These are phyloP conservation scores for Leucania comma DNA, from an alignment of 2,888 invertebrate genomes.

Conservation along the genomic window DNA sequence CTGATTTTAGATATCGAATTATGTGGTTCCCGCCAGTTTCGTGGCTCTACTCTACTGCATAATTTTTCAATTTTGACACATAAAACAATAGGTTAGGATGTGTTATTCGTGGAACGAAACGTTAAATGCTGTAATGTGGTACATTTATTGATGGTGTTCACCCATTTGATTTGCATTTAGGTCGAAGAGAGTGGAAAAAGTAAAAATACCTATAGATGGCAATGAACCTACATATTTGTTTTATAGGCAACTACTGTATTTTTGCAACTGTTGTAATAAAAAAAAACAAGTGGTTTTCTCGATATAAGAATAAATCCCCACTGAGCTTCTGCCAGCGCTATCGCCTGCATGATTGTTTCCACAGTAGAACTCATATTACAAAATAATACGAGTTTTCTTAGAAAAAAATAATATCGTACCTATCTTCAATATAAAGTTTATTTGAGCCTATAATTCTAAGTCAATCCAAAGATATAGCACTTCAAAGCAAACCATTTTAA, in stretches of 20 bases:
- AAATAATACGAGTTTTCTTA: no score
- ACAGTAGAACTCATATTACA: no score
- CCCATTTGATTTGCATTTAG: slow-evolving; percentile 46
- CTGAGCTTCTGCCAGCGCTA: no score
- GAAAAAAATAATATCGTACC: no score
- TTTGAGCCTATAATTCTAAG: no score
- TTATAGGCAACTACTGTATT: no score
- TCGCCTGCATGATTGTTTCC: no score
- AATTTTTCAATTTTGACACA: slow-evolving; percentile 50
- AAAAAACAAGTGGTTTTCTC: neutral
- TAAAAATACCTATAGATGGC: no score
- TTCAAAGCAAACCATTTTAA: no score
- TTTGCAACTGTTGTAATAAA: neutral
- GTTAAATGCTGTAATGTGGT: slow-evolving; percentile 33
- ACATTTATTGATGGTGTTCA: slow-evolving; percentile 36
- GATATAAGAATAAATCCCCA: neutral
- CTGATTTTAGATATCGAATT: neutral
- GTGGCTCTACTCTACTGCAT: slow-evolving; percentile 38
- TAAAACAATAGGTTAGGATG: slow-evolving; percentile 33
- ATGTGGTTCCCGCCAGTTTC: slow-evolving; percentile 9
- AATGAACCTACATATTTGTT: no score
- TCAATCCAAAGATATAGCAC: no score
- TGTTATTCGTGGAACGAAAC: slow-evolving; percentile 50
- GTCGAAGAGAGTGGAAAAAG: slow-evolving; percentile 34
- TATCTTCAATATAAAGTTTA: no score